Percentiles rank a stretch among this genome's conserved stretches.
Evolutionary conservation across 2,797 vertebrate species (phyloP).

Genomic region (Gila robusta): DNA sequence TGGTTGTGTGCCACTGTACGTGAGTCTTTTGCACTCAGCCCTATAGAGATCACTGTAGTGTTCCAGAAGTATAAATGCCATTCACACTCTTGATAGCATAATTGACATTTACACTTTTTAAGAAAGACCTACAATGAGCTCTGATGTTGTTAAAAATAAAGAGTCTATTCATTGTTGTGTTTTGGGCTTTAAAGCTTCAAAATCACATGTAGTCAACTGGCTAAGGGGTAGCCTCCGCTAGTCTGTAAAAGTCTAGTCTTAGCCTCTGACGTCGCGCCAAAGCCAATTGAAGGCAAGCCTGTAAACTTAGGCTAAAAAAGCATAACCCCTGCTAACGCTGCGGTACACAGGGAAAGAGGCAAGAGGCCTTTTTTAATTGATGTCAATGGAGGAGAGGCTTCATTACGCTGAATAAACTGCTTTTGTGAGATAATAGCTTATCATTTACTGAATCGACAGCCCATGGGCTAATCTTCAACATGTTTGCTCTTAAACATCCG

Average conservation of each 20-base stretch:
- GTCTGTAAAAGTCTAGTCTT: neutral
- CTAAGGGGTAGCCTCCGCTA: neutral
- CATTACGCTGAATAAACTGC: neutral
- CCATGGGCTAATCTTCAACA: too few relatives aligned
- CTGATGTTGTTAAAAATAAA: neutral
- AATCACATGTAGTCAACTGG: neutral
- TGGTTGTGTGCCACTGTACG: constrained; percentile 28
- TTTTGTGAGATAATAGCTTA: too few relatives aligned
- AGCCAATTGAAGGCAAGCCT: too few relatives aligned
- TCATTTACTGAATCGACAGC: too few relatives aligned
- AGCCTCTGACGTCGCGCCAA: neutral
- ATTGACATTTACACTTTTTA: neutral
- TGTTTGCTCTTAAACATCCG: too few relatives aligned
- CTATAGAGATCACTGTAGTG: neutral
- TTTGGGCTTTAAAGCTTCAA: constrained; percentile 1
- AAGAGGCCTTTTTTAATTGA: neutral
- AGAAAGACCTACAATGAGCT: neutral
- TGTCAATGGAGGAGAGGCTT: neutral
- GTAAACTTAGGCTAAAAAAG: neutral
- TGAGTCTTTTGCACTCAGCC: neutral
- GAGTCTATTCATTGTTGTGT: neutral
- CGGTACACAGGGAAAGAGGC: neutral
- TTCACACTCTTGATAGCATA: neutral
- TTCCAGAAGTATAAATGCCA: neutral
- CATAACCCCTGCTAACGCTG: neutral